Evolutionary conservation across 2,888 invertebrate species (phyloP), one percentile per base, ranked within the genome.

Genomic region (Saturnia pavonia): DNA sequence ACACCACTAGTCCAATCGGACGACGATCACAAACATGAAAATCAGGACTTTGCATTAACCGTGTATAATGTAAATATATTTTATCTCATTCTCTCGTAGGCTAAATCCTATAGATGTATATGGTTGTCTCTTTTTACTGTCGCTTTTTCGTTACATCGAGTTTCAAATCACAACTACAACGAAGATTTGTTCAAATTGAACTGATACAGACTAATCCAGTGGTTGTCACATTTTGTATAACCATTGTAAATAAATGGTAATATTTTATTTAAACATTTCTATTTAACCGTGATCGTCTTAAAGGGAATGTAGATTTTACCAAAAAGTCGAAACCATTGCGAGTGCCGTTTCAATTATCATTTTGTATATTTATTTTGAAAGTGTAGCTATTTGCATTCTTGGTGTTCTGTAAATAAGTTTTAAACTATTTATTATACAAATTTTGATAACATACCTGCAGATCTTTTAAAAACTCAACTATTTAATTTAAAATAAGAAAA

Each of bases 171-270:
- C n/a, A n/a, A n/a, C n/a, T n/a, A n/a, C n/a, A n/a, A n/a, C n/a
- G n/a, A n/a, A n/a, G n/a, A n/a, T n/a, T n/a, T 19, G 65, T 65
- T 65, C 65, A 40, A 65, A 40, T 65, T 40, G 34, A 40, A 65
- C 65, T 16, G 19, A 40, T 40, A 65, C 40, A 34, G n/a, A 65
- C 34, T 65, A 65, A 65, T 65, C 34, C 3, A 65, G 14, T 25
- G 25, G 57, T 27, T 14, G 25, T 57, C 57, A 27, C 57, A 25
- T 57, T 57, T 57, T 57, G 22, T 27, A 57, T 57, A 57, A 57
- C 57, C 25, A 27, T 27, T 57, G 57, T 25, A 25, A 57, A 25
- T 27, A 57, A 0, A 25, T 14, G 22, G 25, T 25, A 27, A 57
- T 57, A 14, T 25, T 25, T 57, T 57, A 27, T 57, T 57, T 57